Percentiles rank a stretch among this genome's conserved stretches.
Conservation (phyloP, 2,113 vertebrate species). For the Catharus bicknelli region DNA sequence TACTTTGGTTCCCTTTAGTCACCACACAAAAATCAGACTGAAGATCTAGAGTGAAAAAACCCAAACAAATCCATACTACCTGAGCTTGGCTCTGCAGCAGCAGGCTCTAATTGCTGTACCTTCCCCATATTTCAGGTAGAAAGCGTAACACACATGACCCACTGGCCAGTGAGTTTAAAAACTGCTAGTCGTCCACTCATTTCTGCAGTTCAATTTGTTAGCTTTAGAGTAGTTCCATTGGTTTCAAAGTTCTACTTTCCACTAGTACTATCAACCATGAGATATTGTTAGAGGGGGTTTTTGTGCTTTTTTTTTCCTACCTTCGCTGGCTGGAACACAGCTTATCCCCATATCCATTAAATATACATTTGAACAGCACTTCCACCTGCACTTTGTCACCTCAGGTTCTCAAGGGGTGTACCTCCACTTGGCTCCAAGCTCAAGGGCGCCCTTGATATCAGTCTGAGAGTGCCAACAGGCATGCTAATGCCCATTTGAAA, state of each 20-base stretch:
- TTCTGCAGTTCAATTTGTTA: constrained; percentile 13
- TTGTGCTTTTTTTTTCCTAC: background rate
- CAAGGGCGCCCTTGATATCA: constrained; percentile 65
- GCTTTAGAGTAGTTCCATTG: background rate
- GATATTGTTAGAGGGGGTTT: background rate
- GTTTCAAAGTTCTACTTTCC: constrained; percentile 22
- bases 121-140: background rate
- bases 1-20: background rate
- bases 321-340: constrained; percentile 30
- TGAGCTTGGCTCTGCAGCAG: background rate
- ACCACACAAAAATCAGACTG: background rate
- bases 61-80: background rate
- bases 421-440: constrained; percentile 64
- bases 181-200: background rate
- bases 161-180: background rate
- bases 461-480: constrained; percentile 53
- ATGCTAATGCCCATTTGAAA: constrained; percentile 69
- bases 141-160: background rate
- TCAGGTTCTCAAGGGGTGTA: constrained; percentile 46
- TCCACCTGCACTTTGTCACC: constrained; percentile 67
- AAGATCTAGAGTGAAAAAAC: background rate
- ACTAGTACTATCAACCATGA: background rate
- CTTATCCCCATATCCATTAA: constrained; percentile 62
- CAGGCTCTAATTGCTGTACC: background rate
- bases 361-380: constrained; percentile 71